phyloP scores from a whole-genome alignment of 2,113 vertebrate genomes.

The Bubo blakistoni region DNA sequence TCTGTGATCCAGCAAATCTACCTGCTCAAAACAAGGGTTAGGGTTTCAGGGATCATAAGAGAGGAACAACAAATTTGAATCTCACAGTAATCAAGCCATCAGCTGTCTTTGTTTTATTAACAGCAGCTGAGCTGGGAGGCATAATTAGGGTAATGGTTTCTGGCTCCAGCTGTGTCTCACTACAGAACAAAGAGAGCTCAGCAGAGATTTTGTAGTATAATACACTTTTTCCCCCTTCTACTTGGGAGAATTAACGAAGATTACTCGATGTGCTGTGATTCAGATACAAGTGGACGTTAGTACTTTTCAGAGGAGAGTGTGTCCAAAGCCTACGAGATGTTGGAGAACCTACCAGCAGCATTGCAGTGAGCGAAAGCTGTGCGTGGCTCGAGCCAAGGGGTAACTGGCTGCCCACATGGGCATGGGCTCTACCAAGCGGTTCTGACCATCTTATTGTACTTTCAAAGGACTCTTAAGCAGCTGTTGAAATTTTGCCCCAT shows the following conservation, averaged over 20 bases:
- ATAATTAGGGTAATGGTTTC: slow-evolving; percentile 50
- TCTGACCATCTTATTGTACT: neutral
- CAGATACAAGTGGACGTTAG: neutral
- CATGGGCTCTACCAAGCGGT: neutral
- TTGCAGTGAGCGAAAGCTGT: neutral
- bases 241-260: neutral
- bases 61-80: slow-evolving; percentile 40
- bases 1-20: neutral
- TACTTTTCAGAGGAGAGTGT: neutral
- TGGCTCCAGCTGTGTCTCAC: slow-evolving; percentile 50
- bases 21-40: neutral
- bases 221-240: neutral
- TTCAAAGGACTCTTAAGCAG: neutral
- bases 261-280: neutral
- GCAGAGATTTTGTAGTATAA: slow-evolving; percentile 9
- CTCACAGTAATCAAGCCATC: slow-evolving; percentile 23
- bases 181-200: slow-evolving; percentile 42
- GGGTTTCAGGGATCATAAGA: neutral
- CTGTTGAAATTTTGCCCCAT: neutral
- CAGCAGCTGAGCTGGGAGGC: slow-evolving; percentile 33
- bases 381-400: neutral
- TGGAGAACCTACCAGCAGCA: neutral
- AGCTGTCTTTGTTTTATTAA: slow-evolving; percentile 55
- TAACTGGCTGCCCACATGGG: neutral
- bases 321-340: neutral